Evolutionary conservation across 1,140 invertebrate genomes (phyloP), one percentile per base, ranked within the genome.

Genomic region (Saxidomus purpurata): DNA sequence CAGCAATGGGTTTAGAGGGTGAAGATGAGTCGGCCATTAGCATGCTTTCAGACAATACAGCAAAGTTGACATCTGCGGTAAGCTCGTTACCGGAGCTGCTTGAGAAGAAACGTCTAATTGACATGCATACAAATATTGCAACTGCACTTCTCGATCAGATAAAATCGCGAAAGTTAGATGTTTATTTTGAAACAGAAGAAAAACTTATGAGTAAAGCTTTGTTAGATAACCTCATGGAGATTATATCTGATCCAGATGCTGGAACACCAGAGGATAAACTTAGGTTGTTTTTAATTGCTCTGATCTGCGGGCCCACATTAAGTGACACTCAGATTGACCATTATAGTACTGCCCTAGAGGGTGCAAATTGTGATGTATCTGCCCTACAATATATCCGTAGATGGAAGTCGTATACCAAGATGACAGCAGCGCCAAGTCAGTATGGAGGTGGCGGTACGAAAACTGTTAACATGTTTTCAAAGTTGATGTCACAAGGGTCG

Each of bases 101-200:
- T 93, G 99, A 99, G 96, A 99, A 98, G 96, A 99, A 99, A 95
- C 96, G 98, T 71, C 96, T 99, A 11, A 99, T 99, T 92, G 99
- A 99, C 95, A 99, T 99, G 97, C 99, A 99, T 95, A 99, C 98
- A 17, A 99, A 98, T 89, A 98, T 99, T 92, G 99, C 99, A 13
- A 99, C 99, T 91, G 97, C 98, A 25, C 98, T 99, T 90, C 96
- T 99, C 38, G 98, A 99, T 95, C 97, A 97, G 69, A 99, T 99
- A 36, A 99, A 97, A 89, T 93, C 97, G 0, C 96, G 99, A 52
- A 97, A 99, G 93, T 95, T 99, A 19, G 99, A 99, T 95, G 98
- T 98, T 1, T 98, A 98, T 92, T 99, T 99, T 95, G 99, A 99
- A 96, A 97, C 98, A 77, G 99, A 99, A 96, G 99, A 99, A 95